Conservation (phyloP, 1,140 invertebrate species). For the Leptinotarsa defecta region DNA sequence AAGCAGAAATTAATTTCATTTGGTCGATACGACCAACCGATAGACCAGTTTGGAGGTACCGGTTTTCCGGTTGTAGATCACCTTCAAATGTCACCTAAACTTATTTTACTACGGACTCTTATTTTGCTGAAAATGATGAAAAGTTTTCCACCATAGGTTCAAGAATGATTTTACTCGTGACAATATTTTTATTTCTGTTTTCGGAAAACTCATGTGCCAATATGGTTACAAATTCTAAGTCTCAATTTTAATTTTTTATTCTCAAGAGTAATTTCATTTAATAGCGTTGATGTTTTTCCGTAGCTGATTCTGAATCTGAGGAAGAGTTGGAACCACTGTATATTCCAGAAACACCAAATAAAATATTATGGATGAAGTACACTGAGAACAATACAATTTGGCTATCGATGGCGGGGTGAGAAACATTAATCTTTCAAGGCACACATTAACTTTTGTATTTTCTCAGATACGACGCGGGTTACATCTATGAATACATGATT, state of each 20-base stretch:
- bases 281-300: conserved; percentile 27
- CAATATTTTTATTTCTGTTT: no score
- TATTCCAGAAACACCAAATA: conserved; percentile 62
- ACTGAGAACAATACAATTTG: conserved; percentile 59
- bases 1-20: no score
- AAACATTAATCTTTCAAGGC: conserved; percentile 1
- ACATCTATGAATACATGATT: conserved; percentile 70
- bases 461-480: conserved; percentile 70
- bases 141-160: no score
- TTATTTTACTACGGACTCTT: no score
- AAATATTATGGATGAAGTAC: conserved; percentile 60
- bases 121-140: no score
- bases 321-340: conserved; percentile 62
- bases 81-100: no score
- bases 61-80: no score
- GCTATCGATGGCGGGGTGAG: conserved; percentile 63
- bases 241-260: neutral
- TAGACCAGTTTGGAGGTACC: no score
- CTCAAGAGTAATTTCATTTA: neutral
- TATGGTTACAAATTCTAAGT: neutral
- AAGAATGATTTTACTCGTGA: no score
- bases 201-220: no score
- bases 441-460: conserved; percentile 12
- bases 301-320: conserved; percentile 61
- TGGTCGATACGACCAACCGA: no score